Conservation (phyloP, 2,797 vertebrate genomes). For the Chelonia mydas region DNA sequence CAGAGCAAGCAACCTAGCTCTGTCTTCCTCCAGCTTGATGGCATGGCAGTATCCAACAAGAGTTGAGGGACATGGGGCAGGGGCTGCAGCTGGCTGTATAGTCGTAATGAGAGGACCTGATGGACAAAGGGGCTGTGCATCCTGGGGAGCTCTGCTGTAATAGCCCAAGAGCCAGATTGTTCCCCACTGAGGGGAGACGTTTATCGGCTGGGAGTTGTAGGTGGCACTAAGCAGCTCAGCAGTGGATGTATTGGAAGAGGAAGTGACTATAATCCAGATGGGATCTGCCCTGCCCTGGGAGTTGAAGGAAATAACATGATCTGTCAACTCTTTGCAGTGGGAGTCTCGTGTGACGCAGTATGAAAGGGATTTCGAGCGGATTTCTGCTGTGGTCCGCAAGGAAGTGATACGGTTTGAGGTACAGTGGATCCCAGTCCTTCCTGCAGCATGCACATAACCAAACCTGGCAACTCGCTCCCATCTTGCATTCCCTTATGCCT, state of each 20-base stretch:
- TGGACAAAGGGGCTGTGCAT: background rate
- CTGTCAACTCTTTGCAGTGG: slow-evolving; percentile 85
- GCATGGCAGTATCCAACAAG: background rate
- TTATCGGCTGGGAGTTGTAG: background rate
- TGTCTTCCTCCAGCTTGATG: background rate
- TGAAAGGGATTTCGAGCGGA: slow-evolving; percentile 94
- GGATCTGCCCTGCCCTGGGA: background rate
- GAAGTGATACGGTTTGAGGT: slow-evolving; percentile 97
- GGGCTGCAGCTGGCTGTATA: background rate
- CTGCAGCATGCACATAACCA: too few relatives aligned
- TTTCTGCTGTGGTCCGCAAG: slow-evolving; percentile 93
- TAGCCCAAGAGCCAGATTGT: background rate
- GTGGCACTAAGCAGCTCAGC: background rate
- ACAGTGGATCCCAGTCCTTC: accelerated
- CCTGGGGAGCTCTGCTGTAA: background rate
- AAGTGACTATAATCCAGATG: background rate
- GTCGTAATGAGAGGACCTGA: background rate
- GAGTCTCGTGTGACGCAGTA: slow-evolving; percentile 95
- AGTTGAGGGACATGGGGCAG: background rate
- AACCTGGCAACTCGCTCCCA: background rate
- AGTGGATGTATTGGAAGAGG: background rate
- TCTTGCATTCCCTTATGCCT: background rate
- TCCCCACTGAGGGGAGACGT: background rate
- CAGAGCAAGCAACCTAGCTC: background rate
- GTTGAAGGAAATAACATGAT: background rate